Conservation (phyloP, 2,888 invertebrate species). For the Acholoe squamosa region DNA sequence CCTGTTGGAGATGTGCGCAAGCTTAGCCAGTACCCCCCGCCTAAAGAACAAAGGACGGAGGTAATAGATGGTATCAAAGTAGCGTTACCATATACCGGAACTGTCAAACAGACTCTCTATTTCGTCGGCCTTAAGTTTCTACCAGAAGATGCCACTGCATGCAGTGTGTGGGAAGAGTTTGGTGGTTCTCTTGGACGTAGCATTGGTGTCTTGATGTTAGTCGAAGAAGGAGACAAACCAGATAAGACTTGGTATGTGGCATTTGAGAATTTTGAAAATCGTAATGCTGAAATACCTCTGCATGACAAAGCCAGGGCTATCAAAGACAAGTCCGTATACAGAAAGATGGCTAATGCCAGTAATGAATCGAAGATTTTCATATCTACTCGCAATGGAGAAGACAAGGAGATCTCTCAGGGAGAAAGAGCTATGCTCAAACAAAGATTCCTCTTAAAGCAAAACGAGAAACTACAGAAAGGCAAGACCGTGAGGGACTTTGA, state of each 20-base stretch:
- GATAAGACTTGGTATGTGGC: not conserved
- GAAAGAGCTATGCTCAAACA: not conserved
- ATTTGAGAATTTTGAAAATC: not conserved
- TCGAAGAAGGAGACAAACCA: not conserved
- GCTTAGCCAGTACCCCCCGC: not conserved
- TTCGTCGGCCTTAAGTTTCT: not conserved
- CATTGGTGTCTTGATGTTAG: not conserved
- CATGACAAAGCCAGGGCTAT: not conserved
- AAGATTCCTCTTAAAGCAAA: not conserved
- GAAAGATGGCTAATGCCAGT: not conserved
- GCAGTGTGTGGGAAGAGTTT: constrained; percentile 13
- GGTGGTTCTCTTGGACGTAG: not conserved
- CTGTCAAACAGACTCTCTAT: not conserved
- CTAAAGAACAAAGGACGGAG: not conserved
- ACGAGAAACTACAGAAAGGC: no score
- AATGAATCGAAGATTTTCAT: not conserved
- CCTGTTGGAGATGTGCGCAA: not conserved
- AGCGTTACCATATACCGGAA: not conserved
- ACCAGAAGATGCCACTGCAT: not conserved
- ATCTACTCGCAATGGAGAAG: not conserved
- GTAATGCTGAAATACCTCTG: not conserved
- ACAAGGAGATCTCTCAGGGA: not conserved
- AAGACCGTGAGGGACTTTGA: no score
- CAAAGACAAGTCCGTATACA: not conserved
- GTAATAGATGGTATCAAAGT: not conserved